Base-by-base conservation (phyloP, 2,113 vertebrate genomes). In the Ammodytes marinus region DNA sequence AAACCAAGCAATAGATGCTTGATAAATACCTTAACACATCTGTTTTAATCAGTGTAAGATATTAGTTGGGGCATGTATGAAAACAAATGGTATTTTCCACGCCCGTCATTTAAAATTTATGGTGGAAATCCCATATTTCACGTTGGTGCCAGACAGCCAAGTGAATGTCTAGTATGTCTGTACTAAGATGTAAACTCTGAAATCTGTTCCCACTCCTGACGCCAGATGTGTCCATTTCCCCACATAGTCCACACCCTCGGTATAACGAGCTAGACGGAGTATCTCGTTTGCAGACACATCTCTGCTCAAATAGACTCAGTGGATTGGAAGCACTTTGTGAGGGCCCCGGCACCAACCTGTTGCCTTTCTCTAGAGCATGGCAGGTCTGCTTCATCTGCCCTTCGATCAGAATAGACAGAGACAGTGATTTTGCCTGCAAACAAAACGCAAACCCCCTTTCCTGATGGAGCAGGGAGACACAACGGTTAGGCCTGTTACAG, bases 301-400 rank as follows among this genome's bases (percentile, higher is more conserved):
- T 87, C 86, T 92, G 87, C 84, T 86, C 90, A 92, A 94, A 92
- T 91, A 91, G 86, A 88, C 88, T 91, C 59, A 83, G 85, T 11
- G 76, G 81, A 85, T 90, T 93, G 86, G 73, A 82, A 74, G 69
- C 69, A 86, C 58, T 84, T 69, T 80, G 89, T 59, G 74, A 92
- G 75, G 78, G n/a, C 6, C 71, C 80, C 90, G 82, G 61, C 94
- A 92, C 90, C 68, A 63, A 79, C 84, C 81, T 91, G 91, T 84
- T 81, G 82, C 86, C 86, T 91, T 80, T 81, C 88, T 87, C 59
- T 54, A 42, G 73, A 82, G 79, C 67, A 76, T 90, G 87, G 87
- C 86, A 92, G 88, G 85, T 89, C 88, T 85, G 76, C 84, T 70
- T 69, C 68, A 61, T 69, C 47, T 2, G 42, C 67, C 67, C 58